Conservation (phyloP, 2,797 vertebrate species). For the Thamnophis elegans region DNA sequence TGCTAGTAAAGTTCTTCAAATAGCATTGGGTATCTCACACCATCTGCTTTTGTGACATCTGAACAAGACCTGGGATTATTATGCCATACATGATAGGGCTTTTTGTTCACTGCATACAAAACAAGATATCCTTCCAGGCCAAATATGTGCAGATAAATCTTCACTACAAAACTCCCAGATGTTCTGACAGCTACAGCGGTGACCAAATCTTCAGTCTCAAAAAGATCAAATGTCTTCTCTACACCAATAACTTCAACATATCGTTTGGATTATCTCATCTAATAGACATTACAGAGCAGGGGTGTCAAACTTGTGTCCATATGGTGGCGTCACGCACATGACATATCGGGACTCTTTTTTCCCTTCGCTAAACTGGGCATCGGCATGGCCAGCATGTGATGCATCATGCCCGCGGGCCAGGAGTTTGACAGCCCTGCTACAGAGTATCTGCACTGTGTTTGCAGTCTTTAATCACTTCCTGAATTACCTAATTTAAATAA, state of each 20-base stretch:
- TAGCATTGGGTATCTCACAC: constrained; percentile 8
- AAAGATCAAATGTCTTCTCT: not conserved
- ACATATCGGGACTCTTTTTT: no score
- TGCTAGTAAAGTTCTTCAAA: constrained; percentile 18
- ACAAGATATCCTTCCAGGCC: not conserved
- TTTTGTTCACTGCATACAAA: not conserved
- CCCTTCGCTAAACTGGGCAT: no score
- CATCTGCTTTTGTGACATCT: constrained; percentile 14
- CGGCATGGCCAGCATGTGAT: no score
- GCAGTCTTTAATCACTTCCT: not conserved
- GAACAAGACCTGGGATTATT: constrained; percentile 23
- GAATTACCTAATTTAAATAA: not conserved
- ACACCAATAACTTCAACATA: not conserved
- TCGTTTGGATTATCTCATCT: not conserved
- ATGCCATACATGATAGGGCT: not conserved
- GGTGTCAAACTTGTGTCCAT: no score
- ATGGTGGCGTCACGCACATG: no score
- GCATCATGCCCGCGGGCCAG: no score
- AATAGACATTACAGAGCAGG: not conserved
- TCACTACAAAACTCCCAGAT: constrained; percentile 1
- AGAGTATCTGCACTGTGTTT: not conserved
- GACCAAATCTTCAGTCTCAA: not conserved
- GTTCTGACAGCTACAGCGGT: not conserved
- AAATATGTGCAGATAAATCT: constrained; percentile 3
- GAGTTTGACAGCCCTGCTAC: not conserved